phyloP scores from a whole-genome alignment of 2,797 vertebrate species.

The Allobates femoralis region DNA sequence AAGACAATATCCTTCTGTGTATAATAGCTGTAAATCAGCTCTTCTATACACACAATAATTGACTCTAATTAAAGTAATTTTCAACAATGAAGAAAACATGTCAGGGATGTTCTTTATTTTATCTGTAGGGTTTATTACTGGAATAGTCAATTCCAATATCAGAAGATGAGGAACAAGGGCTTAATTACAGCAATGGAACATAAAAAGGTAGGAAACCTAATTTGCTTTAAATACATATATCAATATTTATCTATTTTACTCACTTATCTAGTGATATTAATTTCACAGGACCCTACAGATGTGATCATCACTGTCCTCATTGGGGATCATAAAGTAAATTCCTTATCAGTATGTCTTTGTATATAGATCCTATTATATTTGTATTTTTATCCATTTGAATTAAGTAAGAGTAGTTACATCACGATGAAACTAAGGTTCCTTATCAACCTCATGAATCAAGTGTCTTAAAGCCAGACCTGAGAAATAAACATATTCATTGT shows the following conservation, averaged over 20 bases:
- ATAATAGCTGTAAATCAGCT: background rate
- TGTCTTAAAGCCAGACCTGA: background rate
- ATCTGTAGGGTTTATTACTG: constrained; percentile 24
- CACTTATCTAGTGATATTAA: no score
- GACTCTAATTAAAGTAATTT: background rate
- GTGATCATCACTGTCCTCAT: no score
- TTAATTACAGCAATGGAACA: constrained; percentile 27
- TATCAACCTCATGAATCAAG: background rate
- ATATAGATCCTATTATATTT: background rate
- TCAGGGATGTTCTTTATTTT: constrained; percentile 38
- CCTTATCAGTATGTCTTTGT: no score
- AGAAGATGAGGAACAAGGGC: constrained; percentile 32
- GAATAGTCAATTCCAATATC: constrained; percentile 1
- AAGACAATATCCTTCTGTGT: background rate
- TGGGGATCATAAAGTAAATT: no score
- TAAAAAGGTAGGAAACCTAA: constrained; percentile 22
- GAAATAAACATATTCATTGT: background rate
- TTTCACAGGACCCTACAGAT: no score
- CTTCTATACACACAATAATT: background rate
- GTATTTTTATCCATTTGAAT: background rate
- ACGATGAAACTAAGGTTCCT: background rate
- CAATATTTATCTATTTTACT: no score
- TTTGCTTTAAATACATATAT: background rate
- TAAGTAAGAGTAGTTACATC: background rate
- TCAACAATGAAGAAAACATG: background rate